Evolutionary conservation across 2,113 vertebrate genomes (phyloP), one percentile per base, ranked within the genome.

Genomic region (Propithecus coquereli): DNA sequence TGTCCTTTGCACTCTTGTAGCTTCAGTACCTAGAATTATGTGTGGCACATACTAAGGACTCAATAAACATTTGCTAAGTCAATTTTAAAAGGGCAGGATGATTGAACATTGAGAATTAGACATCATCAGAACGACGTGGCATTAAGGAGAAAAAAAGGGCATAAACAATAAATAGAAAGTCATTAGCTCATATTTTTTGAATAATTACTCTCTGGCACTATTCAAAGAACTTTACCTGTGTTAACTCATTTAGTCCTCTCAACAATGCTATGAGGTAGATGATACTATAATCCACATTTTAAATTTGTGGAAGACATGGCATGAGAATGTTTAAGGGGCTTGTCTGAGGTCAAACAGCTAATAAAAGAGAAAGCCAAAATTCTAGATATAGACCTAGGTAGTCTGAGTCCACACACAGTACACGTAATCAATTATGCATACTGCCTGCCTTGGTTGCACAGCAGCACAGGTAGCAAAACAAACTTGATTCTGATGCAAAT

Each of bases 31-130:
- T 80, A 87, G 50, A 65, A 87, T 92, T 90, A 84, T 82, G 30
- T 84, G 4, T 59, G 11, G 50, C 45, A 95, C 37, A 47, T 90
- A 43, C 22, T 77, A 94, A 86, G 10, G 32, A 68, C n/a, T 90
- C 70, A 81, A 37, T 90, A 90, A 84, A 85, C 17, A 88, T 61
- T 96, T 92, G 50, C 37, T 90, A 92, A 96, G 63, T 40, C 34
- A 77, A 50, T 77, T 87, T 83, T 74, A 85, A 73, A 93, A 93
- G 68, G 54, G n/a, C 27, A 79, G 34, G 10, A 82, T 86, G 52
- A 89, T 68, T 82, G 83, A 93, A 61, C 6, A 43, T 25, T 94
- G 57, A 87, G 54, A 94, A 12, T 87, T 43, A 90, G 57, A 87
- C 20, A 93, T 37, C 9, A 94, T 27, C 47, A 96, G 40, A 57